These are phyloP conservation scores for Limonius californicus DNA, from an alignment of 1,140 invertebrate genomes.

Conservation along the genomic window DNA sequence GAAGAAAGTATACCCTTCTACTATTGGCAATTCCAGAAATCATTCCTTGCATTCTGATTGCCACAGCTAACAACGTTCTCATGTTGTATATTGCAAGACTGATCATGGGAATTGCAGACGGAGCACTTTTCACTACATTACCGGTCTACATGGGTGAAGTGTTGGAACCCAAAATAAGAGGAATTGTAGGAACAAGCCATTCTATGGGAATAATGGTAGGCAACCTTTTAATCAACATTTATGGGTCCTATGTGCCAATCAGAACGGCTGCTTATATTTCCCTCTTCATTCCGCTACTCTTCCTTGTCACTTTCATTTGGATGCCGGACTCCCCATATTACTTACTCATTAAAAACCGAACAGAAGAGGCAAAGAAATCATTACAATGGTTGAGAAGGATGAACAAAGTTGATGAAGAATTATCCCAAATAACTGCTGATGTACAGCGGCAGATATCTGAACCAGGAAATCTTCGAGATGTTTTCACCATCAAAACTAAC, in stretches of 20 bases:
- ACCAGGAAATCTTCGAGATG: constrained; percentile 25
- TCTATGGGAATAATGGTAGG: constrained; percentile 50
- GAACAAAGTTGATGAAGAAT: constrained; percentile 19
- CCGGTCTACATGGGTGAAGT: constrained; percentile 32
- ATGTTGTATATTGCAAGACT: constrained; percentile 36
- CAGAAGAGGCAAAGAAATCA: constrained; percentile 33
- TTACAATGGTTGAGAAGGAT: constrained; percentile 38
- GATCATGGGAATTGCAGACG: constrained; percentile 30
- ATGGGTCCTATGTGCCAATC: constrained; percentile 51
- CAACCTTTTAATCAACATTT: constrained; percentile 49
- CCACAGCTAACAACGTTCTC: constrained; percentile 37
- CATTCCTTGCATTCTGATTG: constrained; percentile 44
- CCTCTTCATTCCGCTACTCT: constrained; percentile 13
- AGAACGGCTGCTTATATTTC: constrained; percentile 44
- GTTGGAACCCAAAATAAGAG: constrained; percentile 28
- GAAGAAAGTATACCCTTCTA: constrained; percentile 45
- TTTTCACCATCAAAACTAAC: constrained; percentile 47
- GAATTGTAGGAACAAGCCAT: constrained; percentile 45
- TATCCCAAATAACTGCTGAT: constrained; percentile 23
- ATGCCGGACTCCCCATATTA: constrained; percentile 38
- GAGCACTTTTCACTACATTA: constrained; percentile 21
- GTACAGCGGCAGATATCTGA: constrained; percentile 31
- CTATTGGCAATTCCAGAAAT: constrained; percentile 41
- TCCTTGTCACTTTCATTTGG: constrained; percentile 2
- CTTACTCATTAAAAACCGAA: constrained; percentile 30